Evolutionary conservation across 2,797 vertebrate species (phyloP).

Genomic region (Brotogeris chrysoptera): DNA sequence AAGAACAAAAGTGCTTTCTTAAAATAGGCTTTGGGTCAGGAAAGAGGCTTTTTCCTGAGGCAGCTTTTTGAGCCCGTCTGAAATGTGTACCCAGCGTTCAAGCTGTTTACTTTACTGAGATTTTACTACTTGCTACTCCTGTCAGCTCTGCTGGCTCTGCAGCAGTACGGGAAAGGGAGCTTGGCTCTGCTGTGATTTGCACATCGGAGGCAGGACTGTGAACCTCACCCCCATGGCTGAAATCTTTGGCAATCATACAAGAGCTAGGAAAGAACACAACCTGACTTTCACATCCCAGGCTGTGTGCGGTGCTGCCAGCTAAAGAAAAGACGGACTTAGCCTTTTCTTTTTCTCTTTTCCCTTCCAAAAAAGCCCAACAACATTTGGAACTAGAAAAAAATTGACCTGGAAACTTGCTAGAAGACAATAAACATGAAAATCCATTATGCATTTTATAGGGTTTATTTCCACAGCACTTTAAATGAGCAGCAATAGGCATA

Average conservation of each 20-base stretch:
- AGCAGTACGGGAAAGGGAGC: not conserved
- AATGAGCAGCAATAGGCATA: not conserved
- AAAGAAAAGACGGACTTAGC: not conserved
- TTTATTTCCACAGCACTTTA: not conserved
- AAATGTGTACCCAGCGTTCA: constrained; percentile 9
- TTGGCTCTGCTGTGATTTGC: not conserved
- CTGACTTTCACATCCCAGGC: not conserved
- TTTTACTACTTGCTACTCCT: constrained; percentile 62
- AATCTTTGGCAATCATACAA: not conserved
- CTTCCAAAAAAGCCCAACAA: not conserved
- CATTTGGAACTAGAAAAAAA: not conserved
- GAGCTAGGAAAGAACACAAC: constrained; percentile 8
- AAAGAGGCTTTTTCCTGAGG: not conserved
- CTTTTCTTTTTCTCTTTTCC: not conserved
- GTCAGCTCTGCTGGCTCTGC: constrained; percentile 53
- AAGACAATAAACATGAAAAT: not conserved
- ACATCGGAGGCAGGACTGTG: constrained; percentile 15
- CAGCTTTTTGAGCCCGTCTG: not conserved
- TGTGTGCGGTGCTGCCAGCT: not conserved
- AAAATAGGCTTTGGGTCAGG: not conserved
- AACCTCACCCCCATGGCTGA: not conserved
- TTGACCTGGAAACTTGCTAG: not conserved
- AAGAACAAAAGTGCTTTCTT: constrained; percentile 29
- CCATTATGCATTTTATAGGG: not conserved
- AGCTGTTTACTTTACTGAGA: constrained; percentile 35